These are phyloP conservation scores for Delia radicum DNA, from an alignment of 1,140 invertebrate species.

Conservation along the genomic window DNA sequence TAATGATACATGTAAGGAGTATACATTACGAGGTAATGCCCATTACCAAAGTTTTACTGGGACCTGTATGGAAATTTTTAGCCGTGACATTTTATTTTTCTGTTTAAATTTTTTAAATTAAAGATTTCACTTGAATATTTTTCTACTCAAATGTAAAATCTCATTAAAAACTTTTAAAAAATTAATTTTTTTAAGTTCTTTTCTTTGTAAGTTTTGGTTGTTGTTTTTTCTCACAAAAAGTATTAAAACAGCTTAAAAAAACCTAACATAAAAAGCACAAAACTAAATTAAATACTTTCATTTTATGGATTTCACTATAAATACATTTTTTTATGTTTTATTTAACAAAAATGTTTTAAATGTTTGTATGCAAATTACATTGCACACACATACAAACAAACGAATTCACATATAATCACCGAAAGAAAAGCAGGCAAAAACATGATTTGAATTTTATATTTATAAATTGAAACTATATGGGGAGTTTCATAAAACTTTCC, in stretches of 20 bases:
- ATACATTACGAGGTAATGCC: no score
- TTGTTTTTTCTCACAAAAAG: background rate
- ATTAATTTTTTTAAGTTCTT: background rate
- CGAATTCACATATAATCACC: background rate
- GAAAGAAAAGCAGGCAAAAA: background rate
- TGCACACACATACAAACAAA: no score
- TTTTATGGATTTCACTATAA: background rate
- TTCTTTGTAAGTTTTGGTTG: background rate
- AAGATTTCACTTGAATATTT: no score
- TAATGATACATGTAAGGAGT: no score
- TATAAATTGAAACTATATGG: no score
- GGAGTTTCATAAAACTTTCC: no score
- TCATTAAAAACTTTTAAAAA: constrained; percentile 2
- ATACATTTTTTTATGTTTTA: background rate
- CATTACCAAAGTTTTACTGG: no score
- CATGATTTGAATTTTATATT: background rate
- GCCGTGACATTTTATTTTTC: no score
- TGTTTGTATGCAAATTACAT: background rate
- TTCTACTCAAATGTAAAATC: no score
- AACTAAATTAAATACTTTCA: background rate
- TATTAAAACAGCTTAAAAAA: background rate
- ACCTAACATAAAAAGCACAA: background rate
- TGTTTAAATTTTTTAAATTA: no score
- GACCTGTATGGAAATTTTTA: no score
- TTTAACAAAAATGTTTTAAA: no score